phyloP scores from a whole-genome alignment of 2,888 invertebrate species.

The Tetranychus piercei region DNA sequence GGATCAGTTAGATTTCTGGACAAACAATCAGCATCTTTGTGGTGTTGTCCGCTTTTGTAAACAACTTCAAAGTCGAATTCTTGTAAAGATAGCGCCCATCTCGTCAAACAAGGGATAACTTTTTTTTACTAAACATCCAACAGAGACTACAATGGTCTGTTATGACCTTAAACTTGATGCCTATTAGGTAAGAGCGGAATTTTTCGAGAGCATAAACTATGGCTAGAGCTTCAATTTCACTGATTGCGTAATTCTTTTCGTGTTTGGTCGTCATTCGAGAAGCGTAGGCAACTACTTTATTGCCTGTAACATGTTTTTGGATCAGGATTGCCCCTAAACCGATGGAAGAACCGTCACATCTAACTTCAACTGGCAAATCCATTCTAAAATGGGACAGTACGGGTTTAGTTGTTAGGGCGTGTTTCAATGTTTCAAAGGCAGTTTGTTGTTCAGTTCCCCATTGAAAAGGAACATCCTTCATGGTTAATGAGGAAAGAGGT shows the following conservation, averaged over 20 bases:
- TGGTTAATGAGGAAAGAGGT: slow-evolving; percentile 2
- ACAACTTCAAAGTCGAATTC: background rate
- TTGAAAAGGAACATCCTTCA: background rate
- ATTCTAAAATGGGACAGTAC: background rate
- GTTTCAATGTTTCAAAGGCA: background rate
- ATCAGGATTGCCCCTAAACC: background rate
- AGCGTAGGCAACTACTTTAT: background rate
- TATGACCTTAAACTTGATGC: slow-evolving; percentile 4
- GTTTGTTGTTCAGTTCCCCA: background rate
- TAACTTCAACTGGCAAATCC: background rate
- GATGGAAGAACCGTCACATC: background rate
- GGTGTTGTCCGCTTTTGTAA: background rate
- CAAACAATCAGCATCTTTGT: slow-evolving; percentile 10
- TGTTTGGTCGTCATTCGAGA: background rate
- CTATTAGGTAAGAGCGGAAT: too few relatives aligned
- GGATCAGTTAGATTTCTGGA: background rate
- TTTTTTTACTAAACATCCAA: slow-evolving; percentile 7
- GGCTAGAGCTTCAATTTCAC: background rate
- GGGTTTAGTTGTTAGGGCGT: background rate
- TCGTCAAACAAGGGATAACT: background rate
- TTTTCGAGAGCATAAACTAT: too few relatives aligned
- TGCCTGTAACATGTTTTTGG: background rate
- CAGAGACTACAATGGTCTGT: slow-evolving; percentile 10
- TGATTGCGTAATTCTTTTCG: slow-evolving; percentile 1
- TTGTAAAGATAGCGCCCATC: slow-evolving; percentile 5